These are phyloP conservation scores for Sinhomidia bicolor DNA, from an alignment of 2,888 invertebrate genomes.

Conservation along the genomic window DNA sequence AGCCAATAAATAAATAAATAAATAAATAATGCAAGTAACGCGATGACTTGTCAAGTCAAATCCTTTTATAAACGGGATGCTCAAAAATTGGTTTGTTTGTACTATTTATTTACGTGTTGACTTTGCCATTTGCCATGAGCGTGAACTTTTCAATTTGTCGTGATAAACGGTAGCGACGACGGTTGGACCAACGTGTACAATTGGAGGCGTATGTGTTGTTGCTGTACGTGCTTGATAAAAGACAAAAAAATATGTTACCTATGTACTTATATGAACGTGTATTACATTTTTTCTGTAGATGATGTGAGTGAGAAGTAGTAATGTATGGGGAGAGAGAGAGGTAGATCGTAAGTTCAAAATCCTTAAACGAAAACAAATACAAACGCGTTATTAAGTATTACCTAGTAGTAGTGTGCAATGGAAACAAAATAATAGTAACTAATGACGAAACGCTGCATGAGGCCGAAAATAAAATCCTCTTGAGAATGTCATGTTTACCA, in stretches of 20 bases:
- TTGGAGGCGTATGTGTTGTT: not conserved
- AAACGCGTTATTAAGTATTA: not conserved
- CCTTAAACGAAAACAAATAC: not conserved
- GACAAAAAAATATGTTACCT: no score
- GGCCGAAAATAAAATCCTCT: no score
- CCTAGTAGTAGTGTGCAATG: not conserved
- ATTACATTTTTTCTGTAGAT: no score
- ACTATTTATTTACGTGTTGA: constrained; percentile 53
- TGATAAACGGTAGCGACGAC: not conserved
- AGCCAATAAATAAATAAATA: constrained; percentile 15
- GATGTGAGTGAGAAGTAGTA: no score
- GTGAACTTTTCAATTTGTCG: constrained; percentile 38
- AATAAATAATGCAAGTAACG: constrained; percentile 22
- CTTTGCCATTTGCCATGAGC: constrained; percentile 40
- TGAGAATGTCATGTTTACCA: no score
- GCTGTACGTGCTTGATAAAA: no score
- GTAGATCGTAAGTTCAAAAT: not conserved
- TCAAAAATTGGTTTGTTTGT: constrained; percentile 28
- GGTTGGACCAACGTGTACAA: not conserved
- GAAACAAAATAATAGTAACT: not conserved
- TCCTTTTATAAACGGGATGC: constrained; percentile 30
- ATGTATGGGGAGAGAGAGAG: not conserved
- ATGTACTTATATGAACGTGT: no score
- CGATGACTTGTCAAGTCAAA: constrained; percentile 45
- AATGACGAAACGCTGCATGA: not conserved